Evolutionary conservation across 2,888 invertebrate genomes (phyloP), one percentile per base, ranked within the genome.

Genomic region (Loripinus fragilis): DNA sequence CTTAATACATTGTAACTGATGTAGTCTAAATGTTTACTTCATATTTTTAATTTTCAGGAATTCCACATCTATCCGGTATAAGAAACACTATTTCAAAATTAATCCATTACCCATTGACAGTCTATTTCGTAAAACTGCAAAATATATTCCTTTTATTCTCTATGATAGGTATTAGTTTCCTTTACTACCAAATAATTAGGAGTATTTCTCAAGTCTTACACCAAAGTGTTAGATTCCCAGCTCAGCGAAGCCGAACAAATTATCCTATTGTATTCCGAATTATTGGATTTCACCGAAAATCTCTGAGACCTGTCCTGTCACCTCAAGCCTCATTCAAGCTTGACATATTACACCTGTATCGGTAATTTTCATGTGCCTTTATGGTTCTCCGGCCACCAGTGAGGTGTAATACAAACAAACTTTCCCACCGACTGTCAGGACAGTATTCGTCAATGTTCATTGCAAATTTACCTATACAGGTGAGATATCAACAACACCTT

Each of bases 361-460:
- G 55, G 55, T 28, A 55, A 3, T 5, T 55, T 55, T 55, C 23
- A 55, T 28, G 55, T 28, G 15, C 55, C 8, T 55, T 55, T 17
- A 55, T 28, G 23, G 55, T 25, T 23, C 55, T 2, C 12, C 23
- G 55, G 25, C 15, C 55, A 55, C 55, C 28, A 55, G 2, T 25
- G 55, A 55, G 55, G 55, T 55, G 55, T 55, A 12, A 55, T 55
- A 55, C 28, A 55, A 23, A 15, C 5, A 55, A 55, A 55, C 25
- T 55, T 55, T 55, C 55, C 28, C 55, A 55, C 55, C 55, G 55
- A 25, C 55, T 55, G 55, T 55, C 55, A 55, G 23, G 17, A 55
- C 55, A 3, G 55, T 12, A 12, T 55, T 25, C 25, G 5, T 55
- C 25, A 23, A 25, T 38, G 12, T 55, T 55, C 23, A 55, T 15